These are phyloP conservation scores for Cryptus viduatorius DNA, from an alignment of 2,888 invertebrate genomes.

Conservation along the genomic window DNA sequence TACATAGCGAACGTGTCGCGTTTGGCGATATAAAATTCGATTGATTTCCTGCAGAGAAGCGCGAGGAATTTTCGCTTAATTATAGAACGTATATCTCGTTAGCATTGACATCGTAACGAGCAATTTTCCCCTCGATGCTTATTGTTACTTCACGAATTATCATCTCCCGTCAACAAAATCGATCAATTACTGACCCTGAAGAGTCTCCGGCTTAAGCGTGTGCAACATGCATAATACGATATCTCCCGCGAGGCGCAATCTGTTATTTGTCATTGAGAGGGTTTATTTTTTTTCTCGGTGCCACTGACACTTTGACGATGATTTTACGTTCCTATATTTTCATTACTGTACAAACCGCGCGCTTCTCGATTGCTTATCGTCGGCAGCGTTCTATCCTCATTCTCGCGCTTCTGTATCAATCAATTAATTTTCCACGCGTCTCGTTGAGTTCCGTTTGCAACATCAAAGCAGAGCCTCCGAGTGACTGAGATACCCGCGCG, in stretches of 20 bases:
- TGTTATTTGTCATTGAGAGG: background rate
- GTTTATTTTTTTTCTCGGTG: conserved; percentile 23
- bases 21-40: background rate
- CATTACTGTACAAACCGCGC: background rate
- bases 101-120: conserved; percentile 12
- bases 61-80: background rate
- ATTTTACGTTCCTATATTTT: conserved; percentile 11
- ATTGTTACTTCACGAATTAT: conserved; percentile 59
- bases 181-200: conserved; percentile 63
- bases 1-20: background rate
- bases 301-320: conserved; percentile 46
- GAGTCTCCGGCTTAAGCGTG: background rate
- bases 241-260: conserved; percentile 33
- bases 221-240: conserved; percentile 21
- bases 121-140: conserved; percentile 34
- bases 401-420: background rate
- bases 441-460: background rate
- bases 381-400: background rate
- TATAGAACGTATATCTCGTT: background rate
- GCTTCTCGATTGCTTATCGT: background rate
- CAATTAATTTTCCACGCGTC: background rate
- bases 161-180: conserved; percentile 36
- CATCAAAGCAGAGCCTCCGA: background rate
- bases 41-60: background rate
- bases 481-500: background rate